A percentile compares a stretch with the other conserved stretches of the same genome.
Conservation (phyloP, 2,797 vertebrate species). For the Arnoldichthys spilopterus region DNA sequence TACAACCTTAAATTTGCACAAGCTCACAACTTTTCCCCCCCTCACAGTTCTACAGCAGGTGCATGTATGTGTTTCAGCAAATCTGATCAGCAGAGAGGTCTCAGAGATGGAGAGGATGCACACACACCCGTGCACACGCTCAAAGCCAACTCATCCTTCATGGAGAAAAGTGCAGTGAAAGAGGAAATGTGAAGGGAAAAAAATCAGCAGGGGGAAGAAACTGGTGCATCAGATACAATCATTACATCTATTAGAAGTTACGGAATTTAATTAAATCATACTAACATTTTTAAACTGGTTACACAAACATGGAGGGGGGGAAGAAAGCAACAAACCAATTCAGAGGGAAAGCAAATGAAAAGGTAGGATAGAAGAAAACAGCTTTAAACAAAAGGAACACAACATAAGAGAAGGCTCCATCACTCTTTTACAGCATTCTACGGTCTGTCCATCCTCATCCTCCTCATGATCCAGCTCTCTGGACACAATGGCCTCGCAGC, state of each 20-base stretch:
- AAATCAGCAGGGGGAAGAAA: slow-evolving; percentile 35
- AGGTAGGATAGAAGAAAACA: neutral
- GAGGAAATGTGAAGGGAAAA: slow-evolving; percentile 61
- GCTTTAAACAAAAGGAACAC: neutral
- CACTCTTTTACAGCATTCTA: slow-evolving; percentile 3
- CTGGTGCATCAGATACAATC: slow-evolving; percentile 64
- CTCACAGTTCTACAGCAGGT: slow-evolving; percentile 10
- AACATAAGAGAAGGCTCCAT: neutral
- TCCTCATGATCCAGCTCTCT: neutral
- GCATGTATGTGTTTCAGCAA: neutral
- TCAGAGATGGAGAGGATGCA: slow-evolving; percentile 25
- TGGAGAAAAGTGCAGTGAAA: slow-evolving; percentile 40
- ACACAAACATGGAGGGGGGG: neutral
- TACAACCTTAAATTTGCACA: slow-evolving; percentile 49
- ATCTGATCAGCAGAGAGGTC: slow-evolving; percentile 16
- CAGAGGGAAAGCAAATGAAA: neutral
- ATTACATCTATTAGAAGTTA: slow-evolving; percentile 38
- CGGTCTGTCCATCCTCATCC: slow-evolving; percentile 10
- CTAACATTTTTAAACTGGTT: slow-evolving; percentile 30
- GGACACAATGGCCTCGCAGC: slow-evolving; percentile 16
- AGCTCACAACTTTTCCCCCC: slow-evolving; percentile 31
- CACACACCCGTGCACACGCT: neutral
- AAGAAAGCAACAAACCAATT: slow-evolving; percentile 10
- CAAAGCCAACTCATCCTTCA: slow-evolving; percentile 6
- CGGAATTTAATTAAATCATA: slow-evolving; percentile 51